Conservation (phyloP, 2,113 vertebrate species). For the Varanus komodoensis region DNA sequence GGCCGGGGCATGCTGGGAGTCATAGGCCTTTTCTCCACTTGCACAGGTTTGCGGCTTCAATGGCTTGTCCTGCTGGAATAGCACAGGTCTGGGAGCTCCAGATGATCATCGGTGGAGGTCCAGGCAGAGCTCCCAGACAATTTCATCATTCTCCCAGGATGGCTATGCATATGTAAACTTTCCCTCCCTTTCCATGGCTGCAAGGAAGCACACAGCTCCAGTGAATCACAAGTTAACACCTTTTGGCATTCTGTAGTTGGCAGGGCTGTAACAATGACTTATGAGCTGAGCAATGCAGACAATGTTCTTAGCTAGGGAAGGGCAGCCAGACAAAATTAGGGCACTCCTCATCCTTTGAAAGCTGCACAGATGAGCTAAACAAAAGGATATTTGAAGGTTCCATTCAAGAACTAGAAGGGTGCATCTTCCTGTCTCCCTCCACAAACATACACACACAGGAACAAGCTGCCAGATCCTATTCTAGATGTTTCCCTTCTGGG, state of each 20-base stretch:
- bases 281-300: neutral
- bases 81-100: neutral
- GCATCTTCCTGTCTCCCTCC: neutral
- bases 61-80: neutral
- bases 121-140: neutral
- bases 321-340: neutral
- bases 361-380: neutral
- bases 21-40: too few species aligned
- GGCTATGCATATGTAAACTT: neutral
- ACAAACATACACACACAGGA: neutral
- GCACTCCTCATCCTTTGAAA: neutral
- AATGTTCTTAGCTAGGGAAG: neutral
- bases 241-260: neutral
- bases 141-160: neutral
- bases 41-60: neutral
- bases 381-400: constrained; percentile 13
- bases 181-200: neutral
- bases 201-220: neutral
- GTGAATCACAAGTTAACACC: neutral
- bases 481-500: constrained; percentile 36
- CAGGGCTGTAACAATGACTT: neutral
- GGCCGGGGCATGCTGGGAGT: too few species aligned
- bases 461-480: constrained; percentile 19
- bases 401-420: constrained; percentile 5
- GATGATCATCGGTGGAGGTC: neutral